A percentile compares a stretch with the other conserved stretches of the same genome.
Conservation (phyloP, 2,113 vertebrate genomes). For the Gulo gulo region DNA sequence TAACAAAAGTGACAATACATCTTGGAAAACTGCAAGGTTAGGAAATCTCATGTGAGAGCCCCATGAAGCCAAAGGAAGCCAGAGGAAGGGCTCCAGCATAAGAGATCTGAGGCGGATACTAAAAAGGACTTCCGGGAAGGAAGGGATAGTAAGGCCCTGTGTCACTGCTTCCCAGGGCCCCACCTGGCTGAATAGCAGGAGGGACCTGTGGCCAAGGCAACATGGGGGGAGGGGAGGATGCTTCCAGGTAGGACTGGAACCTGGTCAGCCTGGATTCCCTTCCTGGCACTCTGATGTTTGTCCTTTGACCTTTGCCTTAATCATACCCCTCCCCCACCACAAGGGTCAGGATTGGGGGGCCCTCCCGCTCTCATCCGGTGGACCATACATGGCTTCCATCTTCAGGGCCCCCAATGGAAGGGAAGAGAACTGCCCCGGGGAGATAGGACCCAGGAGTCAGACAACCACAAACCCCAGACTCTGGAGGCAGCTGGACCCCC, state of each 20-base stretch:
- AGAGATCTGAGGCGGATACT: background rate
- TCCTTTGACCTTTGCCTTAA: background rate
- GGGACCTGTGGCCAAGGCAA: background rate
- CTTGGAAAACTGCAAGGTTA: background rate
- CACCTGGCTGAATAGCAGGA: background rate
- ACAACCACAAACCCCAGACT: background rate
- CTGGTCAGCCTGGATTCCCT: background rate
- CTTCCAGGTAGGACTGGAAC: background rate
- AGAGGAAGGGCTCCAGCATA: background rate
- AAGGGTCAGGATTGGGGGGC: background rate
- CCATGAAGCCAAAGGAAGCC: background rate
- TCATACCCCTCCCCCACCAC: too few species aligned
- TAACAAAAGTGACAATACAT: background rate
- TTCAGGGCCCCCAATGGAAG: background rate
- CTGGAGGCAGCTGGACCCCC: slow-evolving; percentile 23
- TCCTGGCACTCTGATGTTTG: background rate
- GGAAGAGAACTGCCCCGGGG: background rate
- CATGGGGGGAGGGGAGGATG: fast-evolving
- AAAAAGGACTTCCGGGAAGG: background rate
- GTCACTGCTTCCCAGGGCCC: background rate
- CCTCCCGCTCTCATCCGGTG: background rate
- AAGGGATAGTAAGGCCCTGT: background rate
- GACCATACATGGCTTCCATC: background rate
- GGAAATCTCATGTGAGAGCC: background rate
- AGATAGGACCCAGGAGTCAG: background rate